Evolutionary conservation across 2,113 vertebrate species (phyloP), one percentile per base, ranked within the genome.

Genomic region (Murina feae): DNA sequence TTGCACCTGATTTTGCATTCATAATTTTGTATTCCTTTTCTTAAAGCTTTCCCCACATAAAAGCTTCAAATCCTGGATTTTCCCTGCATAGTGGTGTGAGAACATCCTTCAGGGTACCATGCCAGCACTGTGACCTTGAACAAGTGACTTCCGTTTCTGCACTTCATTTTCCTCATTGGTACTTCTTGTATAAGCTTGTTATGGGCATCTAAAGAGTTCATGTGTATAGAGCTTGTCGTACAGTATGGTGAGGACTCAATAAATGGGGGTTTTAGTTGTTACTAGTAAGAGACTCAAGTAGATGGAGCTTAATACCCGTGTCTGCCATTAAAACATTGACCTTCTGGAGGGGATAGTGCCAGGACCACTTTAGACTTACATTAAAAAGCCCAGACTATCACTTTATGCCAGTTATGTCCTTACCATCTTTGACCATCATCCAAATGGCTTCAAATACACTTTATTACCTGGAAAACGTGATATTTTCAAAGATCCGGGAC

Each of bases 21-120:
- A 13, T 75, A 88, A 60, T 63, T 86, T 81, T 11, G 14, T 90
- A 51, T 95, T 92, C 17, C 39, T 87, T 94, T 92, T 91, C 25
- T n/a, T 83, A 65, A 86, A 68, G 37, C 35, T 1, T 39, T 3
- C 5, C 5, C 5, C 8, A 28, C 16, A 32, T 84, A 78, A 49
- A 68, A 60, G 32, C 18, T 82, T 72, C 35, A 60, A 44, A 85
- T 66, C 16, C 37, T 25, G 2, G 13, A 30, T 86, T 94, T 96
- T 55, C 63, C 69, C 53, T 51, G 28, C 25, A 14, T 51, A 85
- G 39, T 78, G 11, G 9, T 82, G 1, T 78, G 63, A 75, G 16
- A 28, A 1, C 2, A n/a, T 85, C 6, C 14, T 96, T 85, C 2
- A 11, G 51, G 51, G 5, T 80, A 16, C 44, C 10, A 30, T 3